These are phyloP conservation scores for Loxodonta africana DNA, from an alignment of 2,113 vertebrate genomes.

Conservation along the genomic window DNA sequence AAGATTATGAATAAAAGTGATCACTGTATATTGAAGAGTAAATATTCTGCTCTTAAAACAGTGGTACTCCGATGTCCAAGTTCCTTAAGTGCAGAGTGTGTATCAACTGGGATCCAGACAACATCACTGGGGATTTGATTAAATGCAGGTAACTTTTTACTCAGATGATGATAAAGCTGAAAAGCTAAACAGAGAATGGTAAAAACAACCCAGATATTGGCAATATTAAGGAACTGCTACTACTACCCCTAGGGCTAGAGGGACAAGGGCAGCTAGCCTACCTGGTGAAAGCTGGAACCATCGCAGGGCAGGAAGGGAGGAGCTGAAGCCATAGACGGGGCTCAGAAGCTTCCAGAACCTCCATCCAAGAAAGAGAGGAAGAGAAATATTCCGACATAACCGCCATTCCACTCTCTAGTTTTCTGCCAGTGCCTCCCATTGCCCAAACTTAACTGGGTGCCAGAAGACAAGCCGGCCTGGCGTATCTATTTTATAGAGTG, in stretches of 20 bases:
- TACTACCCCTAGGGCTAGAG: not conserved
- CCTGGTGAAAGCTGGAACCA: not conserved
- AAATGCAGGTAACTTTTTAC: not conserved
- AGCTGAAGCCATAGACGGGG: not conserved
- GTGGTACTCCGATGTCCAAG: not conserved
- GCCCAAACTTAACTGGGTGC: not conserved
- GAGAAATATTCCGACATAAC: not conserved
- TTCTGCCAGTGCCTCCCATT: not conserved
- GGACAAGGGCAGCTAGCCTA: fast-evolving
- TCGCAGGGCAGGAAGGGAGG: fast-evolving
- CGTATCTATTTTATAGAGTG: not conserved
- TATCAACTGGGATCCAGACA: not conserved
- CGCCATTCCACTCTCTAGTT: too few species aligned
- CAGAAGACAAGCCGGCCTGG: not conserved
- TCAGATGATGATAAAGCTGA: not conserved
- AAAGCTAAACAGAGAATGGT: not conserved
- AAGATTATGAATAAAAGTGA: constrained; percentile 21
- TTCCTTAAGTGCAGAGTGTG: not conserved
- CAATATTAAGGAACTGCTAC: not conserved
- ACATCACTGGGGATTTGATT: not conserved
- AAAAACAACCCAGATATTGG: not conserved
- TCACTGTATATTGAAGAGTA: not conserved
- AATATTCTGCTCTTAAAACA: not conserved
- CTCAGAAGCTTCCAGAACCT: not conserved
- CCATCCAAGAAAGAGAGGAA: not conserved